These are phyloP conservation scores for Cyclina sinensis DNA, from an alignment of 1,140 invertebrate species.

Conservation along the genomic window DNA sequence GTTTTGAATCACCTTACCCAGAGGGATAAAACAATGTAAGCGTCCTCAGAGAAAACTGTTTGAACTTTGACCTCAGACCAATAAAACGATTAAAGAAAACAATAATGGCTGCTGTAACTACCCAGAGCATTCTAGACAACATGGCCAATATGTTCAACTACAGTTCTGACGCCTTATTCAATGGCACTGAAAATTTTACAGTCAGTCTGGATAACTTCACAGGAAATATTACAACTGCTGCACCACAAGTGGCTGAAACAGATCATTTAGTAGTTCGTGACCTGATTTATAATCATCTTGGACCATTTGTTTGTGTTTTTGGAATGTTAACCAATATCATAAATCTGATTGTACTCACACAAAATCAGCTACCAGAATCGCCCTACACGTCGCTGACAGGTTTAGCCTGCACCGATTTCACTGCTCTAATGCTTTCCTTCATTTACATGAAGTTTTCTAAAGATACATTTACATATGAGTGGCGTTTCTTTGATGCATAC, in stretches of 20 bases:
- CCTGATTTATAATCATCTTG: conserved; percentile 75
- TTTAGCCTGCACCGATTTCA: conserved; percentile 80
- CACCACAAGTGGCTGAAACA: background rate
- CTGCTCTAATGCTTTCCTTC: conserved; percentile 77
- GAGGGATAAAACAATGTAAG: too few relatives aligned
- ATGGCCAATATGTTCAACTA: background rate
- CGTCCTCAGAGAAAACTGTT: too few relatives aligned
- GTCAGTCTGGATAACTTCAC: too few relatives aligned
- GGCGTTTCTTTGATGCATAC: conserved; percentile 78
- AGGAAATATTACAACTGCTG: background rate
- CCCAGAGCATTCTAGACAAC: background rate
- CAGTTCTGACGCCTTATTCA: background rate
- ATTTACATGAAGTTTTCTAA: conserved; percentile 75
- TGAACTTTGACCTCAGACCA: too few relatives aligned
- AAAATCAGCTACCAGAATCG: conserved; percentile 81
- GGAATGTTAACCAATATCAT: conserved; percentile 84
- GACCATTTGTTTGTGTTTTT: conserved; percentile 80
- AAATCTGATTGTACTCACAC: conserved; percentile 82
- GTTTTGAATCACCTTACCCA: too few relatives aligned
- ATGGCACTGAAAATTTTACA: background rate
- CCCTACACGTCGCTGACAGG: conserved; percentile 84
- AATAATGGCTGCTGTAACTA: background rate
- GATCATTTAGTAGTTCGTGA: conserved; percentile 3
- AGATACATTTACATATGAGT: conserved; percentile 71
- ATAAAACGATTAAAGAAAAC: too few relatives aligned